Percentiles rank a stretch among this genome's conserved stretches.
These are phyloP conservation scores for Cetoscarus ocellatus DNA, from an alignment of 2,797 vertebrate genomes.

Conservation along the genomic window DNA sequence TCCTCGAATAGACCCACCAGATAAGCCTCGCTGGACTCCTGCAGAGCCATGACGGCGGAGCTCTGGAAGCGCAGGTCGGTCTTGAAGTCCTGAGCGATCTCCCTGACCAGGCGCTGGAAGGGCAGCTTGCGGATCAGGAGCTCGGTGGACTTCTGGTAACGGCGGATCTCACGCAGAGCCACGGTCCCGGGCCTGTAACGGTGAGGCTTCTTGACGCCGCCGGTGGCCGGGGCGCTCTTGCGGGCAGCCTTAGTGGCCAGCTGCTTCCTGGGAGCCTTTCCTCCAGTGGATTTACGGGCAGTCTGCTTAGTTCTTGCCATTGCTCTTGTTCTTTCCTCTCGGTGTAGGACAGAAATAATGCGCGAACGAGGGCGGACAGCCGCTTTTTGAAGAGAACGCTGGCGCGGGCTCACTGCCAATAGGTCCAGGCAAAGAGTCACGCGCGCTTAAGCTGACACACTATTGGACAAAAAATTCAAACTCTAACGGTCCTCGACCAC, in stretches of 20 bases:
- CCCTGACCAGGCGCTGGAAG: slow-evolving; percentile 20
- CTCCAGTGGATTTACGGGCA: slow-evolving; percentile 11
- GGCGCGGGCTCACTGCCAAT: not conserved
- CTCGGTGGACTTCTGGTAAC: slow-evolving; percentile 32
- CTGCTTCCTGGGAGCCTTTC: slow-evolving; percentile 22
- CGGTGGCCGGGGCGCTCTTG: slow-evolving; percentile 15
- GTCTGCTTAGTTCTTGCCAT: slow-evolving; percentile 25
- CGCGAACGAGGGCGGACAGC: not conserved
- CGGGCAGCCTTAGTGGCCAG: slow-evolving; percentile 12
- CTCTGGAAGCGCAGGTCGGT: slow-evolving; percentile 33
- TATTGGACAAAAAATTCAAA: not conserved
- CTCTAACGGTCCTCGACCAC: not conserved
- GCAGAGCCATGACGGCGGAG: slow-evolving; percentile 27
- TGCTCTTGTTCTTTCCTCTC: not conserved
- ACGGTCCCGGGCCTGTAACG: slow-evolving; percentile 4
- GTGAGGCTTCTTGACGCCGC: slow-evolving; percentile 2
- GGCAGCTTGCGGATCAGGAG: slow-evolving; percentile 31
- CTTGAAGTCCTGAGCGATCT: slow-evolving; percentile 33
- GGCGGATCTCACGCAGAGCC: not conserved
- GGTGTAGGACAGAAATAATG: too few relatives aligned
- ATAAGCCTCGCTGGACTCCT: slow-evolving; percentile 29
- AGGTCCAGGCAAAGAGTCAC: not conserved
- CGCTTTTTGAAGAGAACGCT: not conserved
- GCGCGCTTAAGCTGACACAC: not conserved
- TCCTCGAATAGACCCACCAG: slow-evolving; percentile 26